Evolutionary conservation across 1,140 invertebrate genomes (phyloP).

Genomic region (Cotesia glomerata): DNA sequence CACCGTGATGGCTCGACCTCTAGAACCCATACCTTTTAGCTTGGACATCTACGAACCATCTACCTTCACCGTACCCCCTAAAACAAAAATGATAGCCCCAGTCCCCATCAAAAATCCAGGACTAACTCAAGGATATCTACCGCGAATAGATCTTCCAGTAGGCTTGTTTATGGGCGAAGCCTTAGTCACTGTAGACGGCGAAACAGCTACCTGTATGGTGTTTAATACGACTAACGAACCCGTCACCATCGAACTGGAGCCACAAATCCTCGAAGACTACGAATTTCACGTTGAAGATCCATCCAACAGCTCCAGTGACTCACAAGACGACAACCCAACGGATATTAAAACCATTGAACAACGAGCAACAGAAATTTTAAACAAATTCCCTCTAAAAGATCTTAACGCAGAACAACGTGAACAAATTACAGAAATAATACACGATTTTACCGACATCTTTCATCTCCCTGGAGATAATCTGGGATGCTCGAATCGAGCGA

Average conservation of each 20-base stretch:
- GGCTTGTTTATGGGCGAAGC: conserved; percentile 1
- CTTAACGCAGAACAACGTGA: background rate
- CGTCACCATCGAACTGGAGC: background rate
- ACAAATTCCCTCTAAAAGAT: background rate
- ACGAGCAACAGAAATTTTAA: background rate
- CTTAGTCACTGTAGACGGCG: background rate
- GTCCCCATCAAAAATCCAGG: background rate
- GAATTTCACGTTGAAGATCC: background rate
- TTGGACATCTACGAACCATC: background rate
- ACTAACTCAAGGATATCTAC: background rate
- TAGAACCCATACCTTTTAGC: background rate
- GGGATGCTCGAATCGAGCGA: background rate
- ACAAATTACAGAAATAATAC: background rate
- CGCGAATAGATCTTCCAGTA: background rate
- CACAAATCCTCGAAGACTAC: background rate
- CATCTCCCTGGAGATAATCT: conserved; percentile 11
- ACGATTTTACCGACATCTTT: background rate
- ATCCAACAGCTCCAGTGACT: background rate
- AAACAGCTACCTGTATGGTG: background rate
- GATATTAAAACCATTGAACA: background rate
- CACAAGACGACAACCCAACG: too few relatives aligned
- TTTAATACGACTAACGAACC: background rate
- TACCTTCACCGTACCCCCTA: background rate
- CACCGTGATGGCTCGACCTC: background rate
- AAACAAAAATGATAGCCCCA: background rate